Percentiles rank a stretch among this genome's conserved stretches.
Evolutionary conservation across 2,888 invertebrate genomes (phyloP).

Genomic region (Dryocosmus kuriphilus): DNA sequence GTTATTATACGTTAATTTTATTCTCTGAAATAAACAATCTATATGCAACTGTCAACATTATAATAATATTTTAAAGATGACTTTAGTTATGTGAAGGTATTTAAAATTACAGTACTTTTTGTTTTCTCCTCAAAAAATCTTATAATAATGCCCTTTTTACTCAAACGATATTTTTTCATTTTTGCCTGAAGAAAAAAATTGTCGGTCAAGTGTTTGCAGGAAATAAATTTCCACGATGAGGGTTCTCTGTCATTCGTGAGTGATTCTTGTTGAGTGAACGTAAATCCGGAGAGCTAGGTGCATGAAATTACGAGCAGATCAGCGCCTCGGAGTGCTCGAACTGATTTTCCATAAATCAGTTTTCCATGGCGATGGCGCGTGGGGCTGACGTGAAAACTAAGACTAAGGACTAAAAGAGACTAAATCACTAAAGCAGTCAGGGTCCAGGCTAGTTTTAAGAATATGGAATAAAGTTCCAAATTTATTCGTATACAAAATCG

Average conservation of each 20-base stretch:
- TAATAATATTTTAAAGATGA: too few species aligned
- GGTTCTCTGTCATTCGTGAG: slow-evolving; percentile 7
- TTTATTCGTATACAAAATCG: not conserved
- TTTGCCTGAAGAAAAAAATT: not conserved
- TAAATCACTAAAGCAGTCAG: slow-evolving; percentile 1
- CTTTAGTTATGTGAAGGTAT: too few species aligned
- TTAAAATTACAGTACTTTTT: too few species aligned
- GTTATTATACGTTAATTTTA: not conserved
- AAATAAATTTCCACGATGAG: not conserved
- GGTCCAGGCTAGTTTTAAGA: not conserved
- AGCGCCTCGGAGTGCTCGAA: not conserved
- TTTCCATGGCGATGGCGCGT: not conserved
- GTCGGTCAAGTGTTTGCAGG: not conserved
- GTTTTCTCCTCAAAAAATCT: too few species aligned
- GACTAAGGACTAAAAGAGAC: not conserved
- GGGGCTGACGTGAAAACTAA: not conserved
- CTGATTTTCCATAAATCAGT: slow-evolving; percentile 18
- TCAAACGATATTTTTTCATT: not conserved
- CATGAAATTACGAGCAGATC: slow-evolving; percentile 20
- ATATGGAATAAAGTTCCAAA: not conserved
- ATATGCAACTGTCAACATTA: not conserved
- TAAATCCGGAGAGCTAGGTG: not conserved
- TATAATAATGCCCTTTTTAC: not conserved
- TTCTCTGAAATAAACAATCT: not conserved
- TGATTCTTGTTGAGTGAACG: not conserved